A percentile compares a stretch with the other conserved stretches of the same genome.
Conservation (phyloP, 1,140 invertebrate species). For the Microplitis demolitor region DNA sequence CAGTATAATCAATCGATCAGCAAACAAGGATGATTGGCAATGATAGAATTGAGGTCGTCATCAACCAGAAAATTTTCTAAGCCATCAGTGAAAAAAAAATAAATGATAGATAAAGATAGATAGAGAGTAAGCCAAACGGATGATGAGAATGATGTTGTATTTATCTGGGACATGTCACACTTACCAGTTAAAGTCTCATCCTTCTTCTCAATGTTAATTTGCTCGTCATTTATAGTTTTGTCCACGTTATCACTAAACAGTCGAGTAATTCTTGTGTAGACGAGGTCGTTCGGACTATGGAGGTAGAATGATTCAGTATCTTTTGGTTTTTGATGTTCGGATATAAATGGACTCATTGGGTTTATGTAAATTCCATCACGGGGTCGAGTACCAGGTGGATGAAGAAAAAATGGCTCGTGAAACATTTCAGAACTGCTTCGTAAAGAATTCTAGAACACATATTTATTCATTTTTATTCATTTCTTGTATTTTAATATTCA, state of each 20-base stretch:
- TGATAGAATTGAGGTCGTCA: constrained; percentile 27
- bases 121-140: neutral
- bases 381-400: constrained; percentile 61
- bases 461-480: neutral
- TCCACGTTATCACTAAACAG: constrained; percentile 67
- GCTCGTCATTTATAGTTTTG: constrained; percentile 43
- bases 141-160: neutral
- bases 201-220: constrained; percentile 46
- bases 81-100: neutral
- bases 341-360: constrained; percentile 68
- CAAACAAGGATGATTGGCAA: constrained; percentile 19
- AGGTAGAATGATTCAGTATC: constrained; percentile 79
- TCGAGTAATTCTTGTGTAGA: constrained; percentile 78
- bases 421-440: constrained; percentile 53
- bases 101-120: neutral
- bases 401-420: constrained; percentile 59
- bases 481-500: neutral
- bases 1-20: neutral
- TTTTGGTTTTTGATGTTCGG: constrained; percentile 45
- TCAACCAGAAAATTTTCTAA: too few relatives aligned
- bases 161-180: constrained; percentile 45
- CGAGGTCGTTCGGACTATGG: constrained; percentile 77
- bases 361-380: constrained; percentile 82
- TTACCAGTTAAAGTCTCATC: constrained; percentile 58
- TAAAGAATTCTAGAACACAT: constrained; percentile 45